Evolutionary conservation across 2,888 invertebrate species (phyloP).

Genomic region (Ormyrus rosae): DNA sequence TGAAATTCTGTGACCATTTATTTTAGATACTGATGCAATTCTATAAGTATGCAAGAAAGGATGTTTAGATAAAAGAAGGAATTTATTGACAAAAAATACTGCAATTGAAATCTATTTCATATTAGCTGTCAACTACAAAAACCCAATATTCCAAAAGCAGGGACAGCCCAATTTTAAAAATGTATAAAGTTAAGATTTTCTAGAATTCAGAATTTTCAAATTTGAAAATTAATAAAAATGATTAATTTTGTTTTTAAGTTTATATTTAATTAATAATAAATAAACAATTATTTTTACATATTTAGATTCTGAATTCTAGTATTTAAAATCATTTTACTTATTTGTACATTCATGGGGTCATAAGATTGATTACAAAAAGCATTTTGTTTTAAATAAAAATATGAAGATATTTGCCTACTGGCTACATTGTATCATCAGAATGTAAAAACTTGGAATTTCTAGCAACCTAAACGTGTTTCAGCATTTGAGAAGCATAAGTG

Average conservation of each 20-base stretch:
- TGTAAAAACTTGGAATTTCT: slow-evolving; percentile 30
- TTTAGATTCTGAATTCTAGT: not conserved
- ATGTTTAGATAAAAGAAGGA: slow-evolving; percentile 23
- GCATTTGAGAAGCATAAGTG: slow-evolving; percentile 45
- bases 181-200: slow-evolving; percentile 1
- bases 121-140: slow-evolving; percentile 11
- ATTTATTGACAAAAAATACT: slow-evolving; percentile 30
- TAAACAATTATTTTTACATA: not conserved
- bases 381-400: slow-evolving; percentile 8
- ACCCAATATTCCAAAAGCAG: slow-evolving; percentile 16
- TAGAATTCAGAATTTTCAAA: not conserved
- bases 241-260: not conserved
- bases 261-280: not conserved
- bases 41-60: slow-evolving; percentile 45
- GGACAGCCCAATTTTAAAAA: not conserved
- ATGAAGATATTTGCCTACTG: slow-evolving; percentile 30
- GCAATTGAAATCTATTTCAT: slow-evolving; percentile 17
- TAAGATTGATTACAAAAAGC: slow-evolving; percentile 10
- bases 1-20: slow-evolving; percentile 29
- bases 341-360: not conserved
- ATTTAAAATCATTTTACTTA: slow-evolving; percentile 11
- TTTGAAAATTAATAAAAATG: slow-evolving; percentile 3
- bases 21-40: slow-evolving; percentile 41
- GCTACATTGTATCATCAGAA: slow-evolving; percentile 6
- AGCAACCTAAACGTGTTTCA: slow-evolving; percentile 37